phyloP scores from a whole-genome alignment of 1,140 invertebrate genomes.

The Capitella teleta region DNA sequence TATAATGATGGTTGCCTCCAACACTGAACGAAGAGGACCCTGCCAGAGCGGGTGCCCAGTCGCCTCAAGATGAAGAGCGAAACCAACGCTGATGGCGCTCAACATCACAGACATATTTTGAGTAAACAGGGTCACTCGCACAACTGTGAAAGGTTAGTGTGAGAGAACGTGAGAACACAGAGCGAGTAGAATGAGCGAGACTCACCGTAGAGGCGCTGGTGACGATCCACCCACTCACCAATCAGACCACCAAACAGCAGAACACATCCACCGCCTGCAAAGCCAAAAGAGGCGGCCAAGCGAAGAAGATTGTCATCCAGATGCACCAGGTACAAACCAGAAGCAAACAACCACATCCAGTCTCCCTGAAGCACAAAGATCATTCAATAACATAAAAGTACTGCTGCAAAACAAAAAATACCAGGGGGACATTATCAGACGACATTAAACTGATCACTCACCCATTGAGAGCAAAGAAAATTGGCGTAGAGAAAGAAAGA shows the following conservation, averaged over 20 bases:
- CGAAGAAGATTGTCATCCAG: slow-evolving; percentile 29
- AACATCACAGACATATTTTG: slow-evolving; percentile 12
- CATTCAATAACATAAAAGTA: not conserved
- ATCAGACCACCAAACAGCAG: slow-evolving; percentile 44
- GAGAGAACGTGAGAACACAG: not conserved
- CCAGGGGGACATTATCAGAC: not conserved
- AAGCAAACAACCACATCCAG: slow-evolving; percentile 49
- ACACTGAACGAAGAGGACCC: not conserved
- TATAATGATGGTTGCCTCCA: slow-evolving; percentile 25
- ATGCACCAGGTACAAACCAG: slow-evolving; percentile 45
- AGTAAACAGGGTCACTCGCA: slow-evolving; percentile 9
- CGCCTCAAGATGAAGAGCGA: slow-evolving; percentile 1
- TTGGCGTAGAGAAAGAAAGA: slow-evolving; percentile 7
- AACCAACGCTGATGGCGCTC: slow-evolving; percentile 5
- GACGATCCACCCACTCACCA: slow-evolving; percentile 47
- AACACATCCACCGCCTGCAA: slow-evolving; percentile 34
- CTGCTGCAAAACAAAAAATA: not conserved
- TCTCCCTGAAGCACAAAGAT: slow-evolving; percentile 39
- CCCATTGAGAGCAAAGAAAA: slow-evolving; percentile 10
- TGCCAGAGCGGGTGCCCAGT: not conserved
- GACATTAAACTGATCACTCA: not conserved
- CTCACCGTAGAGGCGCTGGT: slow-evolving; percentile 41
- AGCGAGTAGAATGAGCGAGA: not conserved
- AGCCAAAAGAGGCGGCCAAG: slow-evolving; percentile 46
- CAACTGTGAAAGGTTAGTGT: slow-evolving; percentile 6